phyloP scores from a whole-genome alignment of 1,140 invertebrate species.

The Formica selysi region DNA sequence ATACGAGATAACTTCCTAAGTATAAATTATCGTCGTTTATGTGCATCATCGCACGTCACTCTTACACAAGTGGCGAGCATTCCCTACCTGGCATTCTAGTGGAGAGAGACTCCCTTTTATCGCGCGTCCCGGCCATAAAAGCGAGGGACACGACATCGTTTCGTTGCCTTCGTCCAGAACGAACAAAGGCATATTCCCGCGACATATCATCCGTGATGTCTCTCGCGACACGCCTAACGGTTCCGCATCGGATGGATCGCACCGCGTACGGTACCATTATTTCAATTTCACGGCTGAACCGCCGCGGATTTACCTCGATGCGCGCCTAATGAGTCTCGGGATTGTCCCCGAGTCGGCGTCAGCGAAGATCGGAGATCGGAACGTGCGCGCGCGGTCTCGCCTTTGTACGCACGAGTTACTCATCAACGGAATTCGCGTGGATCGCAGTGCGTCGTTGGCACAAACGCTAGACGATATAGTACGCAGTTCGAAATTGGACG shows the following conservation, averaged over 20 bases:
- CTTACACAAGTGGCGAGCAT: background rate
- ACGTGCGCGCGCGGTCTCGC: constrained; percentile 1
- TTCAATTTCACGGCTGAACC: constrained; percentile 76
- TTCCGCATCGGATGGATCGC: constrained; percentile 40
- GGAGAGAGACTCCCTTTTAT: constrained; percentile 9
- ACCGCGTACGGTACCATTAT: constrained; percentile 67
- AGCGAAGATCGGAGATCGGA: constrained; percentile 58
- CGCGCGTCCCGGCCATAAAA: background rate
- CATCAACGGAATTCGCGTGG: constrained; percentile 56
- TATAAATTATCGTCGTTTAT: background rate
- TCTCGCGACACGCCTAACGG: constrained; percentile 58
- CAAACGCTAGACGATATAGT: constrained; percentile 7
- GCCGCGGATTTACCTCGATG: constrained; percentile 67
- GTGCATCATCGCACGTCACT: background rate
- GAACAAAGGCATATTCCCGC: constrained; percentile 13
- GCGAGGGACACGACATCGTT: background rate
- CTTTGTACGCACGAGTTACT: constrained; percentile 67
- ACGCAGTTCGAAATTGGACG: background rate
- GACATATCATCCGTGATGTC: constrained; percentile 47
- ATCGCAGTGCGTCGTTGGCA: constrained; percentile 57
- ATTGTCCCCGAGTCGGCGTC: constrained; percentile 63
- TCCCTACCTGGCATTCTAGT: background rate
- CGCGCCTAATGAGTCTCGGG: constrained; percentile 71
- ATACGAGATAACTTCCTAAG: background rate
- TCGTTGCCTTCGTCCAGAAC: background rate